Conservation (phyloP, 37 sponge, comb jelly and placozoan genomes). For the Bolinopsis microptera region DNA sequence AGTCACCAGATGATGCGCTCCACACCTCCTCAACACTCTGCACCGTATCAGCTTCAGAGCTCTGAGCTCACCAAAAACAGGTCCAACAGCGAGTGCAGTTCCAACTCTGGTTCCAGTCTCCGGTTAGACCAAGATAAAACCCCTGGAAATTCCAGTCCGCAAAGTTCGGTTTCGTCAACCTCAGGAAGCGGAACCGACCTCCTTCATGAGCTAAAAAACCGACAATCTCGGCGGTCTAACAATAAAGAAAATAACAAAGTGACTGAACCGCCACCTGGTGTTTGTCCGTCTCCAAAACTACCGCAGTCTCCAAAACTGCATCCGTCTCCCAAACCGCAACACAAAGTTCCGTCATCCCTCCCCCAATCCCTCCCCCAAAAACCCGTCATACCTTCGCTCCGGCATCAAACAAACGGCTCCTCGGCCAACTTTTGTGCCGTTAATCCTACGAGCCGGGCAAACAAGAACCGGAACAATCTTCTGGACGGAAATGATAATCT, state of each 20-base stretch:
- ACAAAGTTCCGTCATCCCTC: neutral
- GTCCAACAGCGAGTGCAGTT: conserved; percentile 10
- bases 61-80: neutral
- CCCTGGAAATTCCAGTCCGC: neutral
- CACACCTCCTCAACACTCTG: neutral
- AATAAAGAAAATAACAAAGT: neutral
- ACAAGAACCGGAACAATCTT: neutral
- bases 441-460: neutral
- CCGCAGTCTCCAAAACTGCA: neutral
- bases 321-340: neutral
- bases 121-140: neutral
- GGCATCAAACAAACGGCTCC: neutral
- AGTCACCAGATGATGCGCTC: neutral
- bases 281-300: neutral
- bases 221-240: neutral
- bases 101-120: neutral
- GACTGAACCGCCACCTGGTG: neutral
- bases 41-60: neutral
- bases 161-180: neutral
- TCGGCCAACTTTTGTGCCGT: conserved; percentile 1
- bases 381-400: neutral
- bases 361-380: neutral
- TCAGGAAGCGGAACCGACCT: neutral
- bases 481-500: neutral
- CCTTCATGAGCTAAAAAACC: neutral